Evolutionary conservation across 2,113 vertebrate genomes (phyloP).

Genomic region (Marmota monax): DNA sequence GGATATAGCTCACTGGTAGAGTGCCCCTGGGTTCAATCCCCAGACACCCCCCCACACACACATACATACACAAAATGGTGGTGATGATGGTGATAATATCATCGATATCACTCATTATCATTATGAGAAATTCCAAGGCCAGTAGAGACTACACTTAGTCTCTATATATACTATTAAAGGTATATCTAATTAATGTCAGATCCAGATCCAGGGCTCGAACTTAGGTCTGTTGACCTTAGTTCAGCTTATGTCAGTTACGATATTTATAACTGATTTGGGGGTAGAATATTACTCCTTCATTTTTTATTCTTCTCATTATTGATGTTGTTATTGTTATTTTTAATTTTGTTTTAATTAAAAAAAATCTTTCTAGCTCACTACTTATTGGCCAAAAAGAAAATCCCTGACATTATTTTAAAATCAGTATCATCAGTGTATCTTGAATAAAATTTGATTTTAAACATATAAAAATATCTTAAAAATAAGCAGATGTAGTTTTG

Average conservation of each 20-base stretch:
- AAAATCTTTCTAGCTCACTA: neutral
- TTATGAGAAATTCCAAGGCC: neutral
- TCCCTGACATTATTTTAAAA: neutral
- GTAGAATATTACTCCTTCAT: neutral
- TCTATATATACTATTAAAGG: neutral
- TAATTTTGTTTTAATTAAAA: neutral
- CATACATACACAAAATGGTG: neutral
- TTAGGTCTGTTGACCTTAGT: neutral
- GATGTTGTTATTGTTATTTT: neutral
- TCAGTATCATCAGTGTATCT: neutral
- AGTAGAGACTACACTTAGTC: neutral
- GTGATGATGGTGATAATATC: neutral
- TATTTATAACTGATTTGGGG: neutral
- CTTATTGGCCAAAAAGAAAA: neutral
- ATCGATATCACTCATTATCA: neutral
- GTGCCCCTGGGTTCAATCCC: too few species aligned
- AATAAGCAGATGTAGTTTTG: neutral
- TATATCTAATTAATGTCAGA: neutral
- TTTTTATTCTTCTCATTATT: neutral
- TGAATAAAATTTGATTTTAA: constrained; percentile 30
- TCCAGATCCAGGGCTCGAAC: neutral
- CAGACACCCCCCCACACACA: too few species aligned
- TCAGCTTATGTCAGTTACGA: neutral
- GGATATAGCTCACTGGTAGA: too few species aligned
- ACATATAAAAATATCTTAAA: neutral